Percentiles rank a stretch among this genome's conserved stretches.
Conservation (phyloP, 2,888 invertebrate genomes). For the Hylaea fasciaria region DNA sequence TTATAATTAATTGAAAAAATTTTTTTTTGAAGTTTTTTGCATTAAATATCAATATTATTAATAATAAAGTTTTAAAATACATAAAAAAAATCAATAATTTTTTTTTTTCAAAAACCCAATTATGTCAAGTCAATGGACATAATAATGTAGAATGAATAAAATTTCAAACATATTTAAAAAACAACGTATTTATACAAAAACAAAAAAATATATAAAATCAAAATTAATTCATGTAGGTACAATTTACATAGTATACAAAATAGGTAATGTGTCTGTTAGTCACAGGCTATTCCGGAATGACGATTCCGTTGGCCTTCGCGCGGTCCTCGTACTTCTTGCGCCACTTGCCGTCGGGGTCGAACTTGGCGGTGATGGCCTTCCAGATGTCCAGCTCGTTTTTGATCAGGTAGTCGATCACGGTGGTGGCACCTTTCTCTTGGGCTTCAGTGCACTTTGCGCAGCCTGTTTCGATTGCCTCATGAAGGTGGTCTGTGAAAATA, state of each 20-base stretch:
- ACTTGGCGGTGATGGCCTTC: slow-evolving; percentile 87
- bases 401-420: slow-evolving; percentile 87
- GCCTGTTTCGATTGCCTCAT: slow-evolving; percentile 87
- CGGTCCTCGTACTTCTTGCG: slow-evolving; percentile 86
- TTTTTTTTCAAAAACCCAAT: too few species aligned
- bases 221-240: slow-evolving; percentile 1
- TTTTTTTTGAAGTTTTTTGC: too few species aligned
- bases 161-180: too few species aligned
- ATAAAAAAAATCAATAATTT: too few species aligned
- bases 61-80: too few species aligned
- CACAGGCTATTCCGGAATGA: slow-evolving; percentile 55
- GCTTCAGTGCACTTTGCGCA: slow-evolving; percentile 88
- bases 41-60: too few species aligned
- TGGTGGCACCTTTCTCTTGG: slow-evolving; percentile 86
- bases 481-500: slow-evolving; percentile 78
- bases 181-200: slow-evolving; percentile 23
- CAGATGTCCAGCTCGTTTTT: slow-evolving; percentile 87
- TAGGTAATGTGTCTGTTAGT: not conserved
- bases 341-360: slow-evolving; percentile 88
- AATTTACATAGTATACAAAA: not conserved
- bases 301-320: slow-evolving; percentile 80
- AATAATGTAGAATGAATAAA: too few species aligned
- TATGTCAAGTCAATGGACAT: too few species aligned
- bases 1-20: too few species aligned
- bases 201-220: slow-evolving; percentile 9